These are phyloP conservation scores for Heptranchias perlo DNA, from an alignment of 2,113 vertebrate species.

Conservation along the genomic window DNA sequence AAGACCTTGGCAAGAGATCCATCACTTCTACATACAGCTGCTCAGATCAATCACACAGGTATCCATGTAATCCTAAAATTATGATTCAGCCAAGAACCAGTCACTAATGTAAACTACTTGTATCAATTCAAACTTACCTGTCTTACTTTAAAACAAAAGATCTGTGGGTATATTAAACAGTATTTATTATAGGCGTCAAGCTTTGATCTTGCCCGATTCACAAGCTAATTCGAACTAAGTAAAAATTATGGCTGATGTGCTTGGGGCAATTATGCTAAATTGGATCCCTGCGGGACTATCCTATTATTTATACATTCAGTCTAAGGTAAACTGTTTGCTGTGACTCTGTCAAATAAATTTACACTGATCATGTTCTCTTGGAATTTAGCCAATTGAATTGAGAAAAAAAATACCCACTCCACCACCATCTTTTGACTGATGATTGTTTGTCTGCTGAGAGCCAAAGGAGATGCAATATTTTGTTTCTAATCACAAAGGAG, in stretches of 20 bases:
- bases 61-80: constrained; percentile 30
- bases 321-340: background rate
- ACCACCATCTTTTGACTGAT: background rate
- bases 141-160: constrained; percentile 1
- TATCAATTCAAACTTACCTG: constrained; percentile 22
- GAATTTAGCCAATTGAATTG: background rate
- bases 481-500: background rate
- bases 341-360: background rate
- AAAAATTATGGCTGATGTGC: background rate
- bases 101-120: background rate
- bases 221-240: background rate
- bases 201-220: background rate
- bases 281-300: background rate
- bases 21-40: background rate
- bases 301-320: background rate
- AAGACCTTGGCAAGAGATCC: constrained; percentile 33
- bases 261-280: background rate
- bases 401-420: background rate
- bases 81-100: constrained; percentile 6
- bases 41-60: constrained; percentile 17
- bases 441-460: background rate
- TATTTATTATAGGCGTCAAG: background rate
- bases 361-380: background rate
- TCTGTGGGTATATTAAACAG: background rate
- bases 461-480: background rate